Base-by-base conservation (phyloP, 2,888 invertebrate genomes). In the Tachina lurida region DNA sequence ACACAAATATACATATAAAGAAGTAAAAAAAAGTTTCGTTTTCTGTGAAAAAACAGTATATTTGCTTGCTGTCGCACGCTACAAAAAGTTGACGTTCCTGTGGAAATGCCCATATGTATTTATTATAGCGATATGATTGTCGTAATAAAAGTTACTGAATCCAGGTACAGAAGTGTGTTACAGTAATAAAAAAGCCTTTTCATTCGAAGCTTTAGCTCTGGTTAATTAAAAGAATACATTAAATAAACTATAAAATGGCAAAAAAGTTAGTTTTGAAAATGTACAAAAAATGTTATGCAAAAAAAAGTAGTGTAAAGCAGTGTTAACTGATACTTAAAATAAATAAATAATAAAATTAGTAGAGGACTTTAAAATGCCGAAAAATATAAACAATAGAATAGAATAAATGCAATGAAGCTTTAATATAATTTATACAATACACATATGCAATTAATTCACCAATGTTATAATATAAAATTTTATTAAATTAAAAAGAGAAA, bases 161-260 rank as follows among this genome's bases (percentile, higher is more conserved):
- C 7, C 31, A 31, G 5, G 7, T 31, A 7, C 31, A 31, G 31
- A 31, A 31, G 31, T 31, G 31, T 7, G 31, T 31, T 31, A 31
- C 3, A 31, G 31, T 4, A 31, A 31, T 31, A 31, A 31, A 31
- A 31, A 81, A 83, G 73, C 12, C 19, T 58, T 49, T 56, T 39
- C n/a, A 74, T 52, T 60, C 39, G 63, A 68, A 82, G 76, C 17
- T 62, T 76, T 56, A 76, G 56, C 70, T 76, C 70, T 82, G 70
- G 82, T 76, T 63, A 41, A n/a, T 15, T 31, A 45, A 68, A 41
- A 58, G 47, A 31, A 49, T 54, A 45, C 1, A 39, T 22, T 13
- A n/a, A 45, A 22, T 52, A 45, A 71, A 63, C 31, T 31, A 4
- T 2, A 31, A 31, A 71, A 12, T 52, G 58, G 63, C 60, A 84